Evolutionary conservation across 2,797 vertebrate genomes (phyloP), one percentile per base, ranked within the genome.

Genomic region (Phrynocephalus forsythii): DNA sequence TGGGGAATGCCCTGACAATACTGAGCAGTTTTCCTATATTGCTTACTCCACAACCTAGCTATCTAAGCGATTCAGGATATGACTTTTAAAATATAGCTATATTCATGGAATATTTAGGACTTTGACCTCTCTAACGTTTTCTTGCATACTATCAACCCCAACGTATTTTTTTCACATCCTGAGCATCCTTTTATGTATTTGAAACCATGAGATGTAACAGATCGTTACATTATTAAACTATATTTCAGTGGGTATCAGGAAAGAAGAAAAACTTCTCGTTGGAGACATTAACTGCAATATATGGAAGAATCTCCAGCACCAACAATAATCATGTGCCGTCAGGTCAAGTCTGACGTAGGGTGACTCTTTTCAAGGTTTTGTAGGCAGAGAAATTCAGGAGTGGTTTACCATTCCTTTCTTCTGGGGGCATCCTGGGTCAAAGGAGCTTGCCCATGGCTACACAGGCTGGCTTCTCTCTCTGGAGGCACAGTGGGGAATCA

Each of bases 61-160:
- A 69, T 5, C 0, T 0, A 1, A 30, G 8, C 1, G 5, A 33
- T 3, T 6, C 84, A 22, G 3, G 1, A 15, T 18, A n/a, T 20
- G 11, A 33, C 1, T 63, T 4, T 63, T 63, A 63, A 78, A 83
- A 79, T 72, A 50, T 38, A 87, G 20, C 68, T 48, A 68, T 79
- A 50, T 28, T 52, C 79, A 78, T 0, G 4, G 24, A 33, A 5
- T 66, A 67, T 28, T 87, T 44, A 67, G 73, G 60, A 75, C 79
- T 56, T 77, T 44, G 68, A 72, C 6, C 22, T 81, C 66, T 75
- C 44, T 18, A 79, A 63, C 79, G 30, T 67, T 4, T 67, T n/a
- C 0, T 5, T 78, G 48, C 38, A 67, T 67, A 60, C 5, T 66
- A 78, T 5, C 48, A 87, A 33, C 0, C 0, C 82, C 10, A 8